A percentile compares a stretch with the other conserved stretches of the same genome.
Conservation (phyloP, 1,140 invertebrate genomes). For the Doryteuthis pealeii region DNA sequence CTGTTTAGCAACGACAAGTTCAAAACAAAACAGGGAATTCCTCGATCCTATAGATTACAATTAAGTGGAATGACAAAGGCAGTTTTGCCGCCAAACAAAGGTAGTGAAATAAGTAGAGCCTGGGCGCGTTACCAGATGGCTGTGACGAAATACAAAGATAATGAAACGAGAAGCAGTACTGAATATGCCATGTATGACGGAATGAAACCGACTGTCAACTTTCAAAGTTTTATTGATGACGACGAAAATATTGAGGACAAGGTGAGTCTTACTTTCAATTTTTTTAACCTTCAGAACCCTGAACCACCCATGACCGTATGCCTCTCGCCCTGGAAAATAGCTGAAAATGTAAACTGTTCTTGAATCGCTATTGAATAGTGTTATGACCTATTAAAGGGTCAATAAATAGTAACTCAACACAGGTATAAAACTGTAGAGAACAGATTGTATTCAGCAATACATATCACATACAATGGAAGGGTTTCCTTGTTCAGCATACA, state of each 20-base stretch:
- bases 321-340: too few relatives aligned
- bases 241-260: conserved; percentile 50
- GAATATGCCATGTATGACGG: conserved; percentile 47
- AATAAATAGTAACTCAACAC: too few relatives aligned
- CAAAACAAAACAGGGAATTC: conserved; percentile 27
- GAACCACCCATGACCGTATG: too few relatives aligned
- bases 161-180: conserved; percentile 45
- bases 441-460: too few relatives aligned
- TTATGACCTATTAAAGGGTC: too few relatives aligned
- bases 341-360: too few relatives aligned
- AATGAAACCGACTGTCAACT: conserved; percentile 43
- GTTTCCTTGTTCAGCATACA: too few relatives aligned
- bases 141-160: conserved; percentile 51
- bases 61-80: conserved; percentile 35
- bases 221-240: conserved; percentile 45
- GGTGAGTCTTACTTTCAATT: too few relatives aligned
- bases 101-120: conserved; percentile 37
- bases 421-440: too few relatives aligned
- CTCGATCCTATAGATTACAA: conserved; percentile 31
- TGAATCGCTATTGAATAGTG: too few relatives aligned
- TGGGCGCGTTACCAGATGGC: conserved; percentile 51
- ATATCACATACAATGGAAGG: too few relatives aligned
- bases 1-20: conserved; percentile 32
- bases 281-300: too few relatives aligned
- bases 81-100: conserved; percentile 37